phyloP scores from a whole-genome alignment of 1,140 invertebrate genomes.

The Zaprionus kolodkinae region DNA sequence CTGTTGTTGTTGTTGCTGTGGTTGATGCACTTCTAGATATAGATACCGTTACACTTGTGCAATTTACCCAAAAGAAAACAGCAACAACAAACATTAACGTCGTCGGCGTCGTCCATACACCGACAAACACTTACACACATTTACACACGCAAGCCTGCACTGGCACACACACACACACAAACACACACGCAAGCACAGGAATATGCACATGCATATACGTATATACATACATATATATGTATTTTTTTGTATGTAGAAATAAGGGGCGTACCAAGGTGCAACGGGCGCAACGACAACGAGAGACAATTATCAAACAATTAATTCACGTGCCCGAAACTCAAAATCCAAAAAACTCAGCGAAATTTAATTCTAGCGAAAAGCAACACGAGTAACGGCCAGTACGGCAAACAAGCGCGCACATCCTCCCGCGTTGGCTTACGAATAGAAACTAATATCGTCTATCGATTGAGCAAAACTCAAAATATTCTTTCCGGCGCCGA shows the following conservation, averaged over 20 bases:
- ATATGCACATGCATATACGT: neutral
- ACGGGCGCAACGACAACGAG: conserved; percentile 53
- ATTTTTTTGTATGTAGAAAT: neutral
- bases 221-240: no score
- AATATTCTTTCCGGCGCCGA: conserved; percentile 43
- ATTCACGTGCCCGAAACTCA: conserved; percentile 58
- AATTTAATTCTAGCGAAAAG: conserved; percentile 50
- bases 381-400: conserved; percentile 38
- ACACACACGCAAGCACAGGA: conserved; percentile 24
- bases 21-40: conserved; percentile 65
- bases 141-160: conserved; percentile 18
- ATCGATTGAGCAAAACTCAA: conserved; percentile 45
- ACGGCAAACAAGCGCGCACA: conserved; percentile 19
- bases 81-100: conserved; percentile 28
- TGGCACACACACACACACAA: conserved; percentile 51
- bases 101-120: conserved; percentile 47
- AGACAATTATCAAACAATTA: conserved; percentile 45
- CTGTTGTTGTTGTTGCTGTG: conserved; percentile 26
- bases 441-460: conserved; percentile 45
- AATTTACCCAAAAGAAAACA: conserved; percentile 72
- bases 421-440: conserved; percentile 34
- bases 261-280: conserved; percentile 52
- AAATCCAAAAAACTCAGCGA: conserved; percentile 39
- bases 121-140: conserved; percentile 51
- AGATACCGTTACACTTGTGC: conserved; percentile 79